Percentiles rank a stretch among this genome's conserved stretches.
Conservation (phyloP, 2,113 vertebrate genomes). For the Prinia subflava region DNA sequence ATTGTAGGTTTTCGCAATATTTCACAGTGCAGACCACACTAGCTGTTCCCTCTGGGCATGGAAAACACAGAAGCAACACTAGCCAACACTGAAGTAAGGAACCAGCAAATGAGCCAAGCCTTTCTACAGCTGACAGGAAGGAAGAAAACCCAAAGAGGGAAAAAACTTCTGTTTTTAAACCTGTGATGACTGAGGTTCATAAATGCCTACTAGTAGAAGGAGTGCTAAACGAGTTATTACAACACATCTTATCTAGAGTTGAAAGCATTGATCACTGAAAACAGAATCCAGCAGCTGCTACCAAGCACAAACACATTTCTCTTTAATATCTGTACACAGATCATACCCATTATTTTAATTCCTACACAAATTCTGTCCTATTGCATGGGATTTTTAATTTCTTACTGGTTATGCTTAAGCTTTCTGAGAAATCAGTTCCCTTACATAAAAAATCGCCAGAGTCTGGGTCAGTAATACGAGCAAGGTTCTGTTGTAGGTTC, state of each 20-base stretch:
- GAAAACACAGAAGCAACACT: not conserved
- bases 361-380: not conserved
- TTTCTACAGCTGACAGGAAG: not conserved
- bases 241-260: not conserved
- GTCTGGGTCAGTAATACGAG: not conserved
- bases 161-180: not conserved
- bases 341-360: not conserved
- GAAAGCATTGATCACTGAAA: not conserved
- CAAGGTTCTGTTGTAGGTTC: not conserved
- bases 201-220: not conserved
- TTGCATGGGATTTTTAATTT: not conserved
- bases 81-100: not conserved
- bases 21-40: not conserved
- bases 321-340: not conserved
- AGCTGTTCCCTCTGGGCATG: not conserved
- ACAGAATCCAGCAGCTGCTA: not conserved
- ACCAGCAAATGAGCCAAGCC: not conserved
- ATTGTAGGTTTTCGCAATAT: rapidly evolving
- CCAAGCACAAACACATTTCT: not conserved
- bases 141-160: not conserved
- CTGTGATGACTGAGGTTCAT: not conserved
- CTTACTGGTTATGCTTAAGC: not conserved
- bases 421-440: not conserved
- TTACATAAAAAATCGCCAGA: not conserved
- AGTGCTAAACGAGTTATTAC: not conserved